Base-by-base conservation (phyloP, 2,888 invertebrate species). In the Dastarcus helophoroides region DNA sequence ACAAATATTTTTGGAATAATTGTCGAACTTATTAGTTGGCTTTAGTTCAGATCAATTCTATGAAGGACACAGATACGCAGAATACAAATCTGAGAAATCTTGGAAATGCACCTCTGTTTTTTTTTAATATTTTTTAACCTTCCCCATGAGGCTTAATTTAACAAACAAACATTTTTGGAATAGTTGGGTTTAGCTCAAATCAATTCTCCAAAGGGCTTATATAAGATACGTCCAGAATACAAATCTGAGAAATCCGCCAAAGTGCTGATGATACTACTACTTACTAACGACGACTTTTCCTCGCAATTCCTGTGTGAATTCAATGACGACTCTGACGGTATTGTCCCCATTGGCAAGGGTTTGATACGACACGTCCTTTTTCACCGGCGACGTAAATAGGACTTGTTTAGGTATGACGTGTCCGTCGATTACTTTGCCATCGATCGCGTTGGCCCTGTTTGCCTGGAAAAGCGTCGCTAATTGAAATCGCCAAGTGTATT, bases 341-440 rank as follows among this genome's bases (percentile, higher is more conserved):
- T 83, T 85, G 51, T 88, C 88, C 21, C 79, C 73, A 53, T 81
- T 84, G 13, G 88, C 84, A 42, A 83, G 65, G 3, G 89, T 88
- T 54, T 79, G 76, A 54, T 76, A 85, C 42, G 80, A 78, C 39
- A 72, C 68, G 38, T 74, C 73, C 44, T 79, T 76, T 4, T 73
- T 70, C 1, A 85, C 83, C 9, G 89, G 82, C 41, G 81, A 73
- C 0, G 88, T 86, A 62, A 91, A 91, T 33, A 91, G 71, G 13
- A 88, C 88, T 53, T 81, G 75, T 51, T 79, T 76, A 0, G 88
- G 85, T 44, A 93, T 82, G 31, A 93, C 80, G 58, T 93, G 91
- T 1, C 88, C 89, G 55, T 89, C 86, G 38, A 91, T 77, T 32
- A 89, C 85, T 56, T 82, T 82, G 26, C 69, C 74, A 56, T 89